These are phyloP conservation scores for Chiloscyllium punctatum DNA, from an alignment of 2,797 vertebrate species.

Conservation along the genomic window DNA sequence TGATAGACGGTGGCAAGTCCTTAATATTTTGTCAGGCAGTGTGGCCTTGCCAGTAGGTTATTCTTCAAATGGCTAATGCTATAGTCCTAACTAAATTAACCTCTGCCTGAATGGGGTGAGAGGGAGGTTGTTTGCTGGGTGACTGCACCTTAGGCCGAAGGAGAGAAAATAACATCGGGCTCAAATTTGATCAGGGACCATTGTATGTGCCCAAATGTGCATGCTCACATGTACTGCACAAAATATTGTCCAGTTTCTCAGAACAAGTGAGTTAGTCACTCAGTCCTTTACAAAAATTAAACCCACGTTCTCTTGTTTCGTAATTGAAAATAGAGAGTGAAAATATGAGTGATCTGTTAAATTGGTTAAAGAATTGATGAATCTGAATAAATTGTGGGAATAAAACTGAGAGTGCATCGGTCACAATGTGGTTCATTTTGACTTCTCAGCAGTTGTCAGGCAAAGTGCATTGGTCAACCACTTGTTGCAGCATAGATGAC, in stretches of 20 bases:
- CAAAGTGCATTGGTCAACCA: not conserved
- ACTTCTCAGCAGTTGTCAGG: not conserved
- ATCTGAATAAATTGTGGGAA: not conserved
- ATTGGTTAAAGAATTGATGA: not conserved
- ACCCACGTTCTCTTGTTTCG: not conserved
- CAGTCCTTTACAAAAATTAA: not conserved
- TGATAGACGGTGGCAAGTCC: constrained; percentile 70
- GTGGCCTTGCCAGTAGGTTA: constrained; percentile 64
- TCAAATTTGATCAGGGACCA: constrained; percentile 63
- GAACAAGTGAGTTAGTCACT: not conserved
- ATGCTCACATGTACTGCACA: constrained; percentile 34
- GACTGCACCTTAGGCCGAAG: constrained; percentile 62
- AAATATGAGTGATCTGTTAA: not conserved
- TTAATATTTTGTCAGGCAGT: constrained; percentile 67
- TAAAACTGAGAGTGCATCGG: not conserved
- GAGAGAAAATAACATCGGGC: constrained; percentile 51
- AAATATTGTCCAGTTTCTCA: constrained; percentile 18
- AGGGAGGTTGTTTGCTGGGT: constrained; percentile 70
- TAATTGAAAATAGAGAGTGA: not conserved
- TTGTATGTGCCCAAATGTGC: constrained; percentile 18
- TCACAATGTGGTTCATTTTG: not conserved
- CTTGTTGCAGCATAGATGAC: too few relatives aligned
- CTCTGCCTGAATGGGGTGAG: constrained; percentile 64
- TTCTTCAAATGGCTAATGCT: constrained; percentile 70
- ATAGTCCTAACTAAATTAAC: constrained; percentile 85